Evolutionary conservation across 2,113 vertebrate species (phyloP).

Genomic region (Laterallus jamaicensis): DNA sequence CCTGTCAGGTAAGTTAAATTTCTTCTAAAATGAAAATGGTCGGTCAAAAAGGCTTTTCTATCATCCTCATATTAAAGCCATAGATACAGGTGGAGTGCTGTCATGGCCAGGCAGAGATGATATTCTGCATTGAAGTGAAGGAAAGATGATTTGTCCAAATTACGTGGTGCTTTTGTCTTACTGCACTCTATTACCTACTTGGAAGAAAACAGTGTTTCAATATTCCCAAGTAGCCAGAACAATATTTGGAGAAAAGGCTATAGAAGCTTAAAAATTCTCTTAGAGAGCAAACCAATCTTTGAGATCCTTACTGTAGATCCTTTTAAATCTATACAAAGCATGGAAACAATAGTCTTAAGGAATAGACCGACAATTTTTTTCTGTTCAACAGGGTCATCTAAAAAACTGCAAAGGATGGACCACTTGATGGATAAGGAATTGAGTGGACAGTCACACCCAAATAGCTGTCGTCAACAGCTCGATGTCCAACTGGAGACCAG

Average conservation of each 20-base stretch:
- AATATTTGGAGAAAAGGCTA: not conserved
- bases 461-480: no score
- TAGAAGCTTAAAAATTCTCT: not conserved
- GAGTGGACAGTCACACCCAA: no score
- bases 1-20: not conserved
- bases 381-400: not conserved
- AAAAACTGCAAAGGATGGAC: no score
- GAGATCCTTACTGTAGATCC: not conserved
- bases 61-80: not conserved
- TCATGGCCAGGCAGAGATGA: not conserved
- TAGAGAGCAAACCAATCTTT: not conserved
- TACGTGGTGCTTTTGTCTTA: not conserved
- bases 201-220: not conserved
- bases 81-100: not conserved
- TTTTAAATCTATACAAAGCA: not conserved
- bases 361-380: not conserved
- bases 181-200: not conserved
- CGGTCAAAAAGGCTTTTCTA: not conserved
- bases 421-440: no score
- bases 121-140: not conserved
- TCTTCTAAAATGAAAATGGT: not conserved
- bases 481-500: no score
- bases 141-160: not conserved
- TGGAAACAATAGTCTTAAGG: not conserved
- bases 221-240: not conserved